phyloP scores from a whole-genome alignment of 2,888 invertebrate species.

The Seira sanloemensis region DNA sequence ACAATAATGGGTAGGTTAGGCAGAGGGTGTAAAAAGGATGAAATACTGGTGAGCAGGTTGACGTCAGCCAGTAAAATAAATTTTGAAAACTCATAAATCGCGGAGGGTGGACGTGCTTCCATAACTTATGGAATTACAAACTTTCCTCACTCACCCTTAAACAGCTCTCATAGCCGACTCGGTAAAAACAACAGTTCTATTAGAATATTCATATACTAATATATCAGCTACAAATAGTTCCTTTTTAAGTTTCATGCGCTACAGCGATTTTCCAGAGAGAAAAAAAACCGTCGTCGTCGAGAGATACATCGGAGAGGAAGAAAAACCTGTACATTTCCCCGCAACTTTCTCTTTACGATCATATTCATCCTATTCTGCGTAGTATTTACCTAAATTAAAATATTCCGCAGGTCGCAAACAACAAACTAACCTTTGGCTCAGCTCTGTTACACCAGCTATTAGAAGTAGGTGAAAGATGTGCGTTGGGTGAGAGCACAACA shows the following conservation, averaged over 20 bases:
- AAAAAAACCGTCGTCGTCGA: too few relatives aligned
- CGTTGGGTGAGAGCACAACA: background rate
- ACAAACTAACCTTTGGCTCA: too few relatives aligned
- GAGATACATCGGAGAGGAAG: too few relatives aligned
- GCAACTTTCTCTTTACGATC: background rate
- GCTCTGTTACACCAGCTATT: background rate
- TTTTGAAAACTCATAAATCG: constrained; percentile 69
- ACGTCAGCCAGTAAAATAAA: constrained; percentile 68
- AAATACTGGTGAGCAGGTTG: constrained; percentile 60
- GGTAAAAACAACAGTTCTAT: background rate
- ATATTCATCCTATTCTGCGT: background rate
- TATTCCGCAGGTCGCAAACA: constrained; percentile 2
- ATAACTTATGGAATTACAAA: constrained; percentile 67
- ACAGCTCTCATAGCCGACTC: constrained; percentile 5
- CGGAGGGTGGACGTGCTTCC: constrained; percentile 65
- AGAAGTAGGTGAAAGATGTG: background rate
- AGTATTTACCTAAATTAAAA: constrained; percentile 5
- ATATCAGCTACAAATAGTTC: constrained; percentile 1
- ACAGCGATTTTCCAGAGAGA: background rate
- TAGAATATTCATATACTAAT: background rate
- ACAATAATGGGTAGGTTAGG: too few relatives aligned
- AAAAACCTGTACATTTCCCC: background rate
- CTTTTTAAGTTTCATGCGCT: background rate
- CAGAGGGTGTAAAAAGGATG: constrained; percentile 55
- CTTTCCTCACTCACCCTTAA: constrained; percentile 55